Evolutionary conservation across 1,140 invertebrate genomes (phyloP), one percentile per base, ranked within the genome.

Genomic region (Zaprionus kolodkinae): DNA sequence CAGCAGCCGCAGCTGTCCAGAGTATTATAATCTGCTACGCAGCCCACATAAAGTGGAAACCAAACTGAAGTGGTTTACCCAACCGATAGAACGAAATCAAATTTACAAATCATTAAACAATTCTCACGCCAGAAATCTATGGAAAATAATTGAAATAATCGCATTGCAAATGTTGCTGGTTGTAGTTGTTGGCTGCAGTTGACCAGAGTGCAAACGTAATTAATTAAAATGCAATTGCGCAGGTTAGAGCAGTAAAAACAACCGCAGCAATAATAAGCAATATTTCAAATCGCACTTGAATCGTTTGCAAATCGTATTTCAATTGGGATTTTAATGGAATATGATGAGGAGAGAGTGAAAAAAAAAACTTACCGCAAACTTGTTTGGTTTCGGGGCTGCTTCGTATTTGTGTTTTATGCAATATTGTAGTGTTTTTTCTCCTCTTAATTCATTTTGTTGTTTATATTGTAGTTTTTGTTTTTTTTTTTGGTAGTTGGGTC

Each of bases 191-290:
- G n/a, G n/a, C n/a, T n/a, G 11, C 33, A 40, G 38, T 17, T 65
- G 63, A 40, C 27, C 45, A 21, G 2, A 36, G 66, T 75, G 72
- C 71, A 87, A 82, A 82, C 72, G 66, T 76, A 80, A 87, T 87
- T 88, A 88, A 87, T 87, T 84, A 84, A 80, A 87, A 79, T 80
- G 43, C 66, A 72, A 88, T 88, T 84, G 52, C n/a, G 67, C 36
- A 54, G 55, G 25, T 36, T 10, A 35, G 27, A 27, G 25, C 36
- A 33, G n/a, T 43, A 30, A 30, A 30, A 30, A 30, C 65, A 57
- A 81, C 81, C 81, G 40, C 81, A 85, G 62, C 21, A 35, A 71
- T 74, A 79, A 82, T 83, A 79, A 78, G 60, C 63, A 56, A 83
- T 61, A 72, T 65, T 76, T 70, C 30, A 62, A 56, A 25, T 50